Base-by-base conservation (phyloP, 2,113 vertebrate genomes). In the Poecilia latipinna region DNA sequence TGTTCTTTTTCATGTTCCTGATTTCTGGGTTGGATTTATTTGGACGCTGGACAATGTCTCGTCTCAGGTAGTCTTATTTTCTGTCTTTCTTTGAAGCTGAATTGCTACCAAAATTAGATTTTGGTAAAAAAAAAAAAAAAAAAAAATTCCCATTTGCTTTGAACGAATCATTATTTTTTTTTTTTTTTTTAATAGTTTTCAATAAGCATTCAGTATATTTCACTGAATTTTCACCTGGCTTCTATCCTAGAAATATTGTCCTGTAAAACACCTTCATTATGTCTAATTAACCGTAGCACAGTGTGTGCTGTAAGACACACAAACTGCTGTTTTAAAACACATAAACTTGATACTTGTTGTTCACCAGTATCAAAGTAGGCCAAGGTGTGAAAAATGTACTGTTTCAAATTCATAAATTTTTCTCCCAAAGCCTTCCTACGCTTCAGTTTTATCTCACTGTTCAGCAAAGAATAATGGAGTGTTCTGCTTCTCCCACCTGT, bases 21-120 rank as follows among this genome's bases (percentile, higher is more conserved):
- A 48, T 42, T 60, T 70, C 15, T 79, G 82, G 72, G 60, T 63
- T 29, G 64, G 28, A 22, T 31, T 61, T 7, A 65, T 65, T 42
- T 68, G 65, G 80, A 85, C 79, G n/a, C 22, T 11, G 7, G 71
- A 72, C 60, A 4, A 1, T 4, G 19, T 73, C 61, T 33, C 61
- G 33, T 57, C 65, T 79, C 89, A 90, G 90, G 91, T 91, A 91
- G 13, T 68, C 48, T 1, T 1, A 28, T 29, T 77, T 68, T 70
- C 31, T 64, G 1, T 60, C 63, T 13, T 60, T 69, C 57, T 37
- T 32, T 19, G 11, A n/a, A 11, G 35, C 0, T 37, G 2, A 37
- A 37, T 37, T 37, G 35, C 29, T 65, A 35, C 32, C 72, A 4
- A 68, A 24, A 62, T 48, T 6, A 51, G 51, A 37, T 29, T 8